Conservation (phyloP, 2,113 vertebrate species). For the Octodon degus region DNA sequence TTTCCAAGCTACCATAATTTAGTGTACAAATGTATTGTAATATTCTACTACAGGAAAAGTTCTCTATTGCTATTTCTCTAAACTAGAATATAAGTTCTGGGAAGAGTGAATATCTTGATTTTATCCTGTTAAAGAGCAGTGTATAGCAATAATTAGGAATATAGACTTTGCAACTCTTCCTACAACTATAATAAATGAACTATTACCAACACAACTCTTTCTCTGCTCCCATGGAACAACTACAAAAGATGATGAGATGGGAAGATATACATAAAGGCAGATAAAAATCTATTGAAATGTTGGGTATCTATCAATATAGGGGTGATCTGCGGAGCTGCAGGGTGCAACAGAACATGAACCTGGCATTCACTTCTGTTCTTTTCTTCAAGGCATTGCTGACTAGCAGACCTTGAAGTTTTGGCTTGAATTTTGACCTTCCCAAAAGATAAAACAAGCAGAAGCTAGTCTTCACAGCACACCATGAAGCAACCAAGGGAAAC, state of each 20-base stretch:
- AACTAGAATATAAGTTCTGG: not conserved
- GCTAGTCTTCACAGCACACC: not conserved
- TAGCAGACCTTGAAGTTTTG: not conserved
- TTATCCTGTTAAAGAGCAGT: not conserved
- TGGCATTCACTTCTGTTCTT: not conserved
- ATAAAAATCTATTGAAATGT: not conserved
- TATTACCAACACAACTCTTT: not conserved
- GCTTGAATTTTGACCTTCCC: not conserved
- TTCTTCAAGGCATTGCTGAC: not conserved
- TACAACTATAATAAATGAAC: not conserved
- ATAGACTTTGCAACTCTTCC: not conserved
- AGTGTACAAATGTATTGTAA: not conserved
- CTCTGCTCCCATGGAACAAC: not conserved
- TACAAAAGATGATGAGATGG: not conserved
- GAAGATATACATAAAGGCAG: not conserved
- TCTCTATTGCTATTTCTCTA: constrained; percentile 19
- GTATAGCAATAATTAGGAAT: not conserved
- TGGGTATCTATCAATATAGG: not conserved
- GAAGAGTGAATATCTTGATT: not conserved
- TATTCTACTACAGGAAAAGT: not conserved
- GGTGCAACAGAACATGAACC: not conserved
- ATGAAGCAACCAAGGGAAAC: not conserved
- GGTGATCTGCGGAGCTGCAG: not conserved
- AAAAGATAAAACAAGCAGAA: not conserved
- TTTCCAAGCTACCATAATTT: not conserved